These are phyloP conservation scores for Microplitis deprimator DNA, from an alignment of 2,888 invertebrate species.

Conservation along the genomic window DNA sequence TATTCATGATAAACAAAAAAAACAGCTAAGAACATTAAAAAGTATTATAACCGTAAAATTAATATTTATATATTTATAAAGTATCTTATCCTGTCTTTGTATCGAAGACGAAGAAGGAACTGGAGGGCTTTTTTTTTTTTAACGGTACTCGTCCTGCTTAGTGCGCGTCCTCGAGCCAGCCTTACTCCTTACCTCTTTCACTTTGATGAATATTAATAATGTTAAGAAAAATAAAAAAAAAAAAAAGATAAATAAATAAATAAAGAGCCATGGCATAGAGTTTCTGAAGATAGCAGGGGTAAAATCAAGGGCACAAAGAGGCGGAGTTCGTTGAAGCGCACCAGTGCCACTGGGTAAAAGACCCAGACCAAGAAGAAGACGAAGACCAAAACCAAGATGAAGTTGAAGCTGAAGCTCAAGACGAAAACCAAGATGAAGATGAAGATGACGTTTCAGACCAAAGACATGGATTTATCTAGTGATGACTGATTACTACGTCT, in stretches of 20 bases:
- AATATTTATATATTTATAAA: not conserved
- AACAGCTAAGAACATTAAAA: not conserved
- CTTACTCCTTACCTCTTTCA: constrained; percentile 53
- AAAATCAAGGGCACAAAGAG: constrained; percentile 31
- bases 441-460: constrained; percentile 36
- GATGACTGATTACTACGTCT: constrained; percentile 23
- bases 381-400: constrained; percentile 7
- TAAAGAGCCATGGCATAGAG: not conserved
- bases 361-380: constrained; percentile 22
- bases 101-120: not conserved
- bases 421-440: constrained; percentile 20
- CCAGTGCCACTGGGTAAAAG: not conserved
- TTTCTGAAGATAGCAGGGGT: not conserved
- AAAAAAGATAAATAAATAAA: constrained; percentile 6
- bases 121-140: constrained; percentile 6
- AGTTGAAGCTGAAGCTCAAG: constrained; percentile 10
- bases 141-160: constrained; percentile 8
- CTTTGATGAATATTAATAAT: constrained; percentile 57
- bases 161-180: constrained; percentile 57
- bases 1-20: not conserved
- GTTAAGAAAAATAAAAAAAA: not conserved
- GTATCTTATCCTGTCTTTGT: not conserved
- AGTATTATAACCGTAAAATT: constrained; percentile 26
- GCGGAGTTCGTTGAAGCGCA: constrained; percentile 28
- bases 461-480: constrained; percentile 45